Evolutionary conservation across 1,140 invertebrate species (phyloP).

Genomic region (Onthophagus taurus): DNA sequence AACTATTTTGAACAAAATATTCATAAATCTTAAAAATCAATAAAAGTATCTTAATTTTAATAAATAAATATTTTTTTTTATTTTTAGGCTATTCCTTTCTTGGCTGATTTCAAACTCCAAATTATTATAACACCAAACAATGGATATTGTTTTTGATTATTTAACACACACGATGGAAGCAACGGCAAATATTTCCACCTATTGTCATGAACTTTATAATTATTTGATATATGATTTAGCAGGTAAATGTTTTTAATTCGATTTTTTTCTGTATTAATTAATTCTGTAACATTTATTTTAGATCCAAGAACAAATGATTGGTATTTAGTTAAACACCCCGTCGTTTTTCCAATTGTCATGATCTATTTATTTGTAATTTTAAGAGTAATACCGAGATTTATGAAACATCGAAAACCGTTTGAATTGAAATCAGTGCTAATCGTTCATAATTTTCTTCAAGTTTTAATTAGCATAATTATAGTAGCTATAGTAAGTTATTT

Average conservation of each 20-base stretch:
- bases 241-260: neutral
- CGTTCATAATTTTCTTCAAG: conserved; percentile 73
- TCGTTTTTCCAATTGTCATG: conserved; percentile 72
- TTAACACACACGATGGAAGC: no score
- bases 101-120: no score
- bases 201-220: no score
- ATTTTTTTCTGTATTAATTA: neutral
- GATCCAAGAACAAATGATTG: conserved; percentile 84
- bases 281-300: conserved; percentile 33
- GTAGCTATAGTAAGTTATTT: conserved; percentile 66
- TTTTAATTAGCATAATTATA: conserved; percentile 61
- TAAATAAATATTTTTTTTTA: no score
- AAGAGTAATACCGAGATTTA: conserved; percentile 58
- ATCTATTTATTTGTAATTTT: conserved; percentile 73
- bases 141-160: no score
- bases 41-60: no score
- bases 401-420: conserved; percentile 61
- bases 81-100: no score
- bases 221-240: neutral
- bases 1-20: no score
- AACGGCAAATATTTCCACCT: no score
- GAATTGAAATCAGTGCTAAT: conserved; percentile 66
- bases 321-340: conserved; percentile 81
- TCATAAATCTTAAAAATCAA: no score
- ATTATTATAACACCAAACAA: no score